These are phyloP conservation scores for Seriola dumerili DNA, from an alignment of 2,113 vertebrate species.

Conservation along the genomic window DNA sequence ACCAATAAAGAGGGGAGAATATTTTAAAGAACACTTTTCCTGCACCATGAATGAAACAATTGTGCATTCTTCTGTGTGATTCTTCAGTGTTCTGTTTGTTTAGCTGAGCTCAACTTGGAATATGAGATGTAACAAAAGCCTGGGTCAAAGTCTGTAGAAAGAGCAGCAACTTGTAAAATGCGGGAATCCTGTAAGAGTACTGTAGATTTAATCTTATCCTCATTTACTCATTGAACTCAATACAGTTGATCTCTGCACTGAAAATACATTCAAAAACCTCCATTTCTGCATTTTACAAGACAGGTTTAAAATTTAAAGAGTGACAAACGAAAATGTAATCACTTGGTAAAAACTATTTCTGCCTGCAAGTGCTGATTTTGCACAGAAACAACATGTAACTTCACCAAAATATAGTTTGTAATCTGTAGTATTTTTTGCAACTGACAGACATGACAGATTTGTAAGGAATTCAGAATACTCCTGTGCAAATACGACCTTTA, in stretches of 20 bases:
- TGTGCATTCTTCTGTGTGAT: background rate
- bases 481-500: background rate
- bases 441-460: constrained; percentile 1
- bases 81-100: background rate
- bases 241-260: background rate
- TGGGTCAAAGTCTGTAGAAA: background rate
- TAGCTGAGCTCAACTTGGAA: background rate
- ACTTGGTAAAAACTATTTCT: background rate
- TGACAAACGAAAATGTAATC: constrained; percentile 6
- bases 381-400: background rate
- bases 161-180: background rate
- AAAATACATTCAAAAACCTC: constrained; percentile 59
- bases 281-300: background rate
- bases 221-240: background rate
- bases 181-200: background rate
- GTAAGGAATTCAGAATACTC: background rate
- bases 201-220: background rate
- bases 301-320: background rate
- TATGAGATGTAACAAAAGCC: too few relatives aligned
- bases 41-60: background rate
- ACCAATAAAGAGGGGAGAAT: too few relatives aligned
- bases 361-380: background rate
- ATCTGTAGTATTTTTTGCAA: background rate
- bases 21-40: too few relatives aligned
- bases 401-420: background rate